A percentile compares a stretch with the other conserved stretches of the same genome.
These are phyloP conservation scores for Ditylenchus weischeri DNA, from an alignment of 2,888 invertebrate species.

Conservation along the genomic window DNA sequence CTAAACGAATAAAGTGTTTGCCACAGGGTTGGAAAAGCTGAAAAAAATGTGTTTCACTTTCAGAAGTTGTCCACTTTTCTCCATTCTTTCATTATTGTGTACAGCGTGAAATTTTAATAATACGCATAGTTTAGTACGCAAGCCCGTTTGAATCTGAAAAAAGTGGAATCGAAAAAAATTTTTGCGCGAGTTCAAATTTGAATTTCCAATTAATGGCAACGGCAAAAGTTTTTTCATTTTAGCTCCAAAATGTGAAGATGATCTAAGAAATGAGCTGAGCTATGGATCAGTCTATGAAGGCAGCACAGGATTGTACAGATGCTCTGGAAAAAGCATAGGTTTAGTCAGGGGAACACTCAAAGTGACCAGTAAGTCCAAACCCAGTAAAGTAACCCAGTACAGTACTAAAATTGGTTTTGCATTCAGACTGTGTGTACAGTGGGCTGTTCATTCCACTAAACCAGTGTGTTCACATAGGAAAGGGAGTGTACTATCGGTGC, in stretches of 20 bases:
- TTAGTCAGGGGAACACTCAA: not conserved
- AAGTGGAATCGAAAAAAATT: no score
- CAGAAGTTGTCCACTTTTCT: no score
- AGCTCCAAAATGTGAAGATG: not conserved
- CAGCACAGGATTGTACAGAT: not conserved
- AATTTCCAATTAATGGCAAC: not conserved
- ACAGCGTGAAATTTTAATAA: no score
- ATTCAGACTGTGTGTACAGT: not conserved
- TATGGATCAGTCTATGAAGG: not conserved
- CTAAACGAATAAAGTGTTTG: no score
- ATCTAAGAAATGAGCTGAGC: not conserved
- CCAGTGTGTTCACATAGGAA: not conserved
- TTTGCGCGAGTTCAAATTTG: no score
- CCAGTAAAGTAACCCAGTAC: no score
- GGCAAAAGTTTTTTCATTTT: not conserved
- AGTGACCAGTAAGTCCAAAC: not conserved
- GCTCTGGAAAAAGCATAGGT: not conserved
- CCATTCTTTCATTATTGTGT: no score
- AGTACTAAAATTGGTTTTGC: not conserved
- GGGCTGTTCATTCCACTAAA: not conserved
- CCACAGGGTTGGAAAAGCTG: no score
- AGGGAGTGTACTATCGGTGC: not conserved
- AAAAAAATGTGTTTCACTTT: no score
- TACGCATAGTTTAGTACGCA: no score
- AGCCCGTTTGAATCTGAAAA: no score